A percentile compares a stretch with the other conserved stretches of the same genome.
These are phyloP conservation scores for Momotus momota DNA, from an alignment of 2,797 vertebrate species.

Conservation along the genomic window DNA sequence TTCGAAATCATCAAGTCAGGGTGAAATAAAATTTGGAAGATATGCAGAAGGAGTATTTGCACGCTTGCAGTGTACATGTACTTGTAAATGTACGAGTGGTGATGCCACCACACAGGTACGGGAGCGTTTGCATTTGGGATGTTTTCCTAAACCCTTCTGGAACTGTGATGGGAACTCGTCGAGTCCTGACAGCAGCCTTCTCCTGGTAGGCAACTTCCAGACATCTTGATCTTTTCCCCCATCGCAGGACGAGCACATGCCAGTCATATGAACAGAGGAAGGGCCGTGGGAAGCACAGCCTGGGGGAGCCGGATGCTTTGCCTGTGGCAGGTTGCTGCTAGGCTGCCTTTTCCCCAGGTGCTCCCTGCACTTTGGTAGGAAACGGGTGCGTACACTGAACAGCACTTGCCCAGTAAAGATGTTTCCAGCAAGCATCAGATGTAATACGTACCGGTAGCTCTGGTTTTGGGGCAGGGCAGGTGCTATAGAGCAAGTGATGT, in stretches of 20 bases:
- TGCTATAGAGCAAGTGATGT: background rate
- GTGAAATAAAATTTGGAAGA: background rate
- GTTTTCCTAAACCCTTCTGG: background rate
- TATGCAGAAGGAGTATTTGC: background rate
- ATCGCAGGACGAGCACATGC: accelerated
- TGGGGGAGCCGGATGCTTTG: background rate
- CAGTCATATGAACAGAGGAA: background rate
- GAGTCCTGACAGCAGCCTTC: background rate
- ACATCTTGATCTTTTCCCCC: background rate
- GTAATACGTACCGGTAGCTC: background rate
- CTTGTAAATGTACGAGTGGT: accelerated
- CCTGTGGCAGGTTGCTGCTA: background rate
- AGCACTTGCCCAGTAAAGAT: background rate
- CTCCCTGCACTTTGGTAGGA: accelerated
- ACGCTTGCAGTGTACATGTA: too few species aligned
- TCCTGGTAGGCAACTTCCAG: background rate
- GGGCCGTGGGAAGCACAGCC: background rate
- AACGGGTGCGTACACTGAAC: accelerated
- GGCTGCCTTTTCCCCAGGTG: background rate
- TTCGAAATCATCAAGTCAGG: background rate
- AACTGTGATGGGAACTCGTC: background rate
- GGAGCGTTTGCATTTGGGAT: background rate
- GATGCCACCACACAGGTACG: background rate
- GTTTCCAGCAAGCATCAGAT: background rate
- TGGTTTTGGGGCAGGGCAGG: background rate